phyloP scores from a whole-genome alignment of 2,888 invertebrate genomes.

The Trissolcus japonicus region DNA sequence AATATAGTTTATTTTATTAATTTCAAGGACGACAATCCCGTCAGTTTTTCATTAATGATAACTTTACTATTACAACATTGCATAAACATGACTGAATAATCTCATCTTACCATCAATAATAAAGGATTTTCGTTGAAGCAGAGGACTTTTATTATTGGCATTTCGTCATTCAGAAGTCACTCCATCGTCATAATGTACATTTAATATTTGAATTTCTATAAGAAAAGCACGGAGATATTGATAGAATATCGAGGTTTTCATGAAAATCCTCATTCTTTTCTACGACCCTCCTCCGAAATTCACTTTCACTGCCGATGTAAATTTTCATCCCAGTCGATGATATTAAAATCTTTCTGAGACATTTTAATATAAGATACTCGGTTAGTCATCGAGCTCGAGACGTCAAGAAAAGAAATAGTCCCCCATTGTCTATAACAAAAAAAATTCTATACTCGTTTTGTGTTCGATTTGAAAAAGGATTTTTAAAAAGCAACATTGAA shows the following conservation, averaged over 20 bases:
- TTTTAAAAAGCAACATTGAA: too few relatives aligned
- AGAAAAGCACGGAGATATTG: conserved; percentile 52
- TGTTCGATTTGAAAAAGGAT: too few relatives aligned
- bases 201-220: conserved; percentile 56
- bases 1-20: too few relatives aligned
- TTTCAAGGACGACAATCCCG: too few relatives aligned
- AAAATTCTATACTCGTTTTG: conserved; percentile 37
- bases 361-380: conserved; percentile 71
- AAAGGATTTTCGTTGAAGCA: conserved; percentile 3
- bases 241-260: conserved; percentile 55
- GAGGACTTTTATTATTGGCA: conserved; percentile 35
- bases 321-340: conserved; percentile 64
- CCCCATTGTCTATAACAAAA: too few relatives aligned
- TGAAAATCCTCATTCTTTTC: conserved; percentile 48
- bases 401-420: too few relatives aligned
- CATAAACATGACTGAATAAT: neutral
- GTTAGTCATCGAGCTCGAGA: conserved; percentile 64
- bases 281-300: conserved; percentile 41
- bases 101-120: conserved; percentile 13
- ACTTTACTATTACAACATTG: too few relatives aligned
- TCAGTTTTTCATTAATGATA: too few relatives aligned
- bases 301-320: conserved; percentile 68
- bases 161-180: conserved; percentile 38
- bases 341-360: conserved; percentile 64
- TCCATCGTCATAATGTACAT: conserved; percentile 45